Evolutionary conservation across 2,888 invertebrate species (phyloP).

Genomic region (Catonia carolina): DNA sequence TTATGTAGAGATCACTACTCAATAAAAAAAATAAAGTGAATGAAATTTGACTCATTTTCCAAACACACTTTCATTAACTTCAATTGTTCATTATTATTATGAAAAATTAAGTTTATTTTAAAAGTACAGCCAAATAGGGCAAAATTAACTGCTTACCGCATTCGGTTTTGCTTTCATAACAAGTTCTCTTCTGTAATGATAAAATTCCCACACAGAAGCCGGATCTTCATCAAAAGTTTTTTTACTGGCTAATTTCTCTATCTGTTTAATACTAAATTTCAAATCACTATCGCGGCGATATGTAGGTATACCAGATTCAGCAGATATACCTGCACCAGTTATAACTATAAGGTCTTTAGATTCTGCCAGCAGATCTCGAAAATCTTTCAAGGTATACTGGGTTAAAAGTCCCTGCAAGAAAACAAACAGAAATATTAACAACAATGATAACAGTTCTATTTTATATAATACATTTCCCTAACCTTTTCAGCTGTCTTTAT

Average conservation of each 20-base stretch:
- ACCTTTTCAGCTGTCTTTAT: too few species aligned
- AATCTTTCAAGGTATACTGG: slow-evolving; percentile 42
- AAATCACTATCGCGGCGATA: slow-evolving; percentile 79
- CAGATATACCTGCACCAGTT: slow-evolving; percentile 74
- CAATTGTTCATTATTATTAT: too few species aligned
- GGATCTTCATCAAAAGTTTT: slow-evolving; percentile 65
- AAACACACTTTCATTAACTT: too few species aligned
- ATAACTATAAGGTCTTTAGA: slow-evolving; percentile 61
- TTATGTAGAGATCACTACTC: too few species aligned
- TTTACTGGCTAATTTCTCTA: slow-evolving; percentile 60
- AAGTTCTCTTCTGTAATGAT: slow-evolving; percentile 75
- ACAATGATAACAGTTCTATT: not conserved
- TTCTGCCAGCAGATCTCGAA: slow-evolving; percentile 46
- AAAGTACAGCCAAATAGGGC: too few species aligned
- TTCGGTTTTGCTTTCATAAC: slow-evolving; percentile 65
- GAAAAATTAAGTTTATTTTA: too few species aligned
- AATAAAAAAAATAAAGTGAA: too few species aligned
- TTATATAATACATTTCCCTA: too few species aligned
- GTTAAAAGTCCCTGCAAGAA: slow-evolving; percentile 10
- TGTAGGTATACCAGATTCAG: slow-evolving; percentile 81
- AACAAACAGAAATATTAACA: not conserved
- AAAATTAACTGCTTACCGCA: slow-evolving; percentile 46
- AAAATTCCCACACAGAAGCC: slow-evolving; percentile 84
- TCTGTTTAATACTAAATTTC: slow-evolving; percentile 69
- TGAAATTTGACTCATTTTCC: too few species aligned